Base-by-base conservation (phyloP, 2,888 invertebrate species). In the Pilophorus perplexus region DNA sequence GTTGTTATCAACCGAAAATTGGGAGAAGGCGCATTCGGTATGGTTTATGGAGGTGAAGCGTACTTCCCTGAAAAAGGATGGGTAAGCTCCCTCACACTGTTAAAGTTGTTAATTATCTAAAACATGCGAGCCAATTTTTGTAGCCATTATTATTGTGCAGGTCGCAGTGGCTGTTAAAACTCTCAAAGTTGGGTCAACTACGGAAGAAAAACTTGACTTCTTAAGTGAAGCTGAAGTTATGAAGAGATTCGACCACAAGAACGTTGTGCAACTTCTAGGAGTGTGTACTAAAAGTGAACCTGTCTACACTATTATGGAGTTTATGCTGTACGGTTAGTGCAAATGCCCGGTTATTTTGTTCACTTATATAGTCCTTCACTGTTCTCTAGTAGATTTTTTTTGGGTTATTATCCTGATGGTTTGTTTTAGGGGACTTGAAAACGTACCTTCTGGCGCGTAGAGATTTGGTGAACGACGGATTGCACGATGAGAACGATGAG, bases 211-310 rank as follows among this genome's bases (percentile, higher is more conserved):
- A 76, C 79, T 93, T 20, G 93, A 95, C 76, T 95, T 95, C 74
- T 80, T 95, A 38, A 88, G 91, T 59, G 95, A 95, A 77, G 93
- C 94, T 1, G 93, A 94, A 76, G 88, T 92, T 20, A 95, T 95
- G 94, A 94, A 94, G 76, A 83, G 90, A 50, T 93, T 95, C 77
- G 88, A 91, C 65, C 93, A 95, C 76, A 86, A 87, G 74, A 94
- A 95, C 76, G 88, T 95, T 64, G 87, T 95, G 12, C 84, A 86
- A 72, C 79, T 95, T 27, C 78, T 93, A 18, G 94, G 89, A 0
- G 93, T 95, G 10, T 90, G 92, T 73, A 89, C 93, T 1, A 86
- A 89, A 74, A 85, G 84, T 46, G 92, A 93, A 74, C 93, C 94
- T 0, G 88, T 93, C 46, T 89, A 90, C 75, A 90, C 90, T 0